These are phyloP conservation scores for Poeciliopsis paucimaculata DNA, from an alignment of 2,797 vertebrate genomes.

Conservation along the genomic window DNA sequence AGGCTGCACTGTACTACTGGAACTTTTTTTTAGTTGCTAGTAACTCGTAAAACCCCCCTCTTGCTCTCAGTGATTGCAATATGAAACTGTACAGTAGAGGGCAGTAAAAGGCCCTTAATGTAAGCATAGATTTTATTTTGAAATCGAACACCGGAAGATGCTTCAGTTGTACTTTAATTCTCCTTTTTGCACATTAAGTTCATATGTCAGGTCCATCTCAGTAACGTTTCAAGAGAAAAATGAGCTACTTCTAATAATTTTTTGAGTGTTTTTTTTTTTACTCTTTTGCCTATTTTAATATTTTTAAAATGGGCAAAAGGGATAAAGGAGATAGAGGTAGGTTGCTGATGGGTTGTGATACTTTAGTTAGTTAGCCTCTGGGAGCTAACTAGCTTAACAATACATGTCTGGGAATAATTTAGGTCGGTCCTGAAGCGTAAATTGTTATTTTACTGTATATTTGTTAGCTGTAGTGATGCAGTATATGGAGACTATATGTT, in stretches of 20 bases:
- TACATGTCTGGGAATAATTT: background rate
- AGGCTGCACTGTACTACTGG: too few species aligned
- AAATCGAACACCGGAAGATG: slow-evolving; percentile 20
- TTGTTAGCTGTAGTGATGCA: background rate
- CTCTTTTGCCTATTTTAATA: background rate
- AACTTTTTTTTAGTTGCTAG: background rate
- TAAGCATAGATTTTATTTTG: slow-evolving; percentile 41
- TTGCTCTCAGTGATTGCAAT: background rate
- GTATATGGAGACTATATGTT: background rate
- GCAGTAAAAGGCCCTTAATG: background rate
- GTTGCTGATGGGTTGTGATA: slow-evolving; percentile 26
- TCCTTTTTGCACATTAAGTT: background rate
- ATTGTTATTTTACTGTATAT: background rate
- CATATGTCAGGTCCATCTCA: background rate
- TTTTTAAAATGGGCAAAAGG: slow-evolving; percentile 77
- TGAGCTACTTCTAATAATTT: background rate
- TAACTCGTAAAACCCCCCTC: background rate
- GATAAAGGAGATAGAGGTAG: slow-evolving; percentile 82
- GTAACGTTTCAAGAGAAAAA: background rate
- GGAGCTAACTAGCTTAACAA: background rate
- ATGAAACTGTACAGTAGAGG: background rate
- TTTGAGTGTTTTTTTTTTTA: slow-evolving; percentile 1
- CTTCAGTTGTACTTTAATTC: too few species aligned
- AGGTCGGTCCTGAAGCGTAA: background rate
- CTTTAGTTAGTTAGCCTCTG: slow-evolving; percentile 5